Percentiles rank a stretch among this genome's conserved stretches.
Evolutionary conservation across 2,888 invertebrate genomes (phyloP).

Genomic region (Trachelus iudaicus): DNA sequence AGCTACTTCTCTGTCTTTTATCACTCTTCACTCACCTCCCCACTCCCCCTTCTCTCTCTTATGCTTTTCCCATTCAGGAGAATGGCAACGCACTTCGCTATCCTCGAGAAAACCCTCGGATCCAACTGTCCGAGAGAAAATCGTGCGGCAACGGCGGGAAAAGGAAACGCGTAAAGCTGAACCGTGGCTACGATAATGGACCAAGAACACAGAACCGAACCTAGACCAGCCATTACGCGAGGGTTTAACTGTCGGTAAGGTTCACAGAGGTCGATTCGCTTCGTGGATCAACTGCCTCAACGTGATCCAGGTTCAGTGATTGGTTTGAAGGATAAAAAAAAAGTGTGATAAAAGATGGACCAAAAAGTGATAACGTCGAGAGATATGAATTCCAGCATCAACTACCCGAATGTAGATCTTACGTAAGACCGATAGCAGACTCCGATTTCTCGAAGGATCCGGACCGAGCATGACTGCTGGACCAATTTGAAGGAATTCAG

Average conservation of each 20-base stretch:
- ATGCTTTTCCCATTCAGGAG: neutral
- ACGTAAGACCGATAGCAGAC: no score
- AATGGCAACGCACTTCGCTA: neutral
- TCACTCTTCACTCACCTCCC: neutral
- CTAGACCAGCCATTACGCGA: conserved; percentile 32
- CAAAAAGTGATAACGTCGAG: neutral
- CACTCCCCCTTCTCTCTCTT: neutral
- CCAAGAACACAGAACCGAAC: conserved; percentile 25
- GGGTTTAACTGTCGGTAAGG: conserved; percentile 33
- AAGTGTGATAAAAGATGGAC: neutral
- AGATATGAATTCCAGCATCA: neutral
- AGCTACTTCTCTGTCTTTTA: neutral
- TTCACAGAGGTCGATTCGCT: neutral
- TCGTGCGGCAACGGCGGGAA: neutral
- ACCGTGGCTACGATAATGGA: conserved; percentile 25
- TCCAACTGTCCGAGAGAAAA: neutral
- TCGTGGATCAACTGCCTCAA: neutral
- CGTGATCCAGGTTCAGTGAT: neutral
- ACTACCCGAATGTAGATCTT: no score
- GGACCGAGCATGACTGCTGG: no score
- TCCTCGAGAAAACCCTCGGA: neutral
- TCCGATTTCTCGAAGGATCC: no score
- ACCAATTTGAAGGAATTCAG: no score
- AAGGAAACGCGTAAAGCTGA: conserved; percentile 23
- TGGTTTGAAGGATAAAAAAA: neutral